Conservation (phyloP, 2,797 vertebrate species). For the Mionectes olivaceus region DNA sequence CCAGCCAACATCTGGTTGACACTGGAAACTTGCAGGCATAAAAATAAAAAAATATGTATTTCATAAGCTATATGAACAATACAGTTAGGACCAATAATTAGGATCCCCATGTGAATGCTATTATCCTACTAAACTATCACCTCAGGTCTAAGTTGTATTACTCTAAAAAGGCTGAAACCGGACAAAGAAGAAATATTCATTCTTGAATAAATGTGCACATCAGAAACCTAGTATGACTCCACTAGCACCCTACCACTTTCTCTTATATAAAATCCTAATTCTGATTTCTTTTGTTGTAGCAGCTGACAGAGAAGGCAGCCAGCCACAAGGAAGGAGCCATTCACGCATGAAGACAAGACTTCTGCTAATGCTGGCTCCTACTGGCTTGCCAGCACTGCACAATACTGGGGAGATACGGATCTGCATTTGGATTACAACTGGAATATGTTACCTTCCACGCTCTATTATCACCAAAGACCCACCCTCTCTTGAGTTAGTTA, state of each 20-base stretch:
- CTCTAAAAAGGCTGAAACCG: background rate
- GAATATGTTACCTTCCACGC: background rate
- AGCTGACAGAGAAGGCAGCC: background rate
- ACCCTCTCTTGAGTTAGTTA: background rate
- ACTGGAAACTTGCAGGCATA: background rate
- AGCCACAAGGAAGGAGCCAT: background rate
- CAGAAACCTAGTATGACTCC: background rate
- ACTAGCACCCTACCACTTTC: background rate
- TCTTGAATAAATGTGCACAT: background rate
- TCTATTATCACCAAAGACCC: background rate
- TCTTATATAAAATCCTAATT: background rate
- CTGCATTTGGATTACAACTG: background rate
- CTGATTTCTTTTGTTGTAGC: background rate
- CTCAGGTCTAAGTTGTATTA: background rate
- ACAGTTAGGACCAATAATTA: background rate
- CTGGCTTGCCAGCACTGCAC: background rate
- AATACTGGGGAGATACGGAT: background rate
- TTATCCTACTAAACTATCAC: background rate
- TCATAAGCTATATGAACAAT: constrained; percentile 6
- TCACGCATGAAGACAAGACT: background rate
- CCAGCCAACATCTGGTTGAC: background rate
- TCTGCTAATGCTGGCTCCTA: background rate
- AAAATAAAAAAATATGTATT: constrained; percentile 32
- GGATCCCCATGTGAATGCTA: background rate
- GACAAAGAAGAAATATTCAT: background rate